Percentiles rank a stretch among this genome's conserved stretches.
Evolutionary conservation across 2,797 vertebrate genomes (phyloP).

Genomic region (Sebastiscus tertius): DNA sequence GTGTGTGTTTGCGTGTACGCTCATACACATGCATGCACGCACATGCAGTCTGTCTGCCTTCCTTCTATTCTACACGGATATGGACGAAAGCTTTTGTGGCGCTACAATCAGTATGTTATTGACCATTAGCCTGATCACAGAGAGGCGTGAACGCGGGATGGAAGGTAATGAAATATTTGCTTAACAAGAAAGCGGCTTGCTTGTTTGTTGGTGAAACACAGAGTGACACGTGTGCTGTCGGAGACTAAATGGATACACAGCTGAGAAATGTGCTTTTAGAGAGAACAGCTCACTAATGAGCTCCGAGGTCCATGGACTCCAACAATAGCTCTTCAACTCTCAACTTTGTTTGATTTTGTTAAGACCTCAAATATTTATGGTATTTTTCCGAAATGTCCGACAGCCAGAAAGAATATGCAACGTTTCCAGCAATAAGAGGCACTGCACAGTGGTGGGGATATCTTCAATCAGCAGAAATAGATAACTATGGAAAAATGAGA

Average conservation of each 20-base stretch:
- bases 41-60: background rate
- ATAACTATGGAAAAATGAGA: background rate
- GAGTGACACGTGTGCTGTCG: background rate
- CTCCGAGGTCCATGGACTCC: slow-evolving; percentile 1
- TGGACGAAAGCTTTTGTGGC: slow-evolving; percentile 2
- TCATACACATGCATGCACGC: background rate
- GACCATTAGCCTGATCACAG: slow-evolving; percentile 35
- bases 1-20: background rate
- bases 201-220: slow-evolving; percentile 42
- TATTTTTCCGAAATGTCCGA: background rate
- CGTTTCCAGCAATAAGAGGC: background rate
- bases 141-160: background rate
- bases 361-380: background rate
- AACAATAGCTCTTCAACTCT: background rate
- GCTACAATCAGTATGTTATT: slow-evolving; percentile 25
- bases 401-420: background rate
- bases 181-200: background rate
- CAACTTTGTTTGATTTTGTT: background rate
- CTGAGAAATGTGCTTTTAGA: slow-evolving; percentile 2
- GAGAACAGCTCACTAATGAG: slow-evolving; percentile 14
- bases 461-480: background rate
- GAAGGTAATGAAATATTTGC: slow-evolving; percentile 44
- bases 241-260: background rate
- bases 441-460: background rate
- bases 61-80: background rate